Percentiles rank a stretch among this genome's conserved stretches.
Evolutionary conservation across 2,797 vertebrate species (phyloP).

Genomic region (Glossophaga mutica): DNA sequence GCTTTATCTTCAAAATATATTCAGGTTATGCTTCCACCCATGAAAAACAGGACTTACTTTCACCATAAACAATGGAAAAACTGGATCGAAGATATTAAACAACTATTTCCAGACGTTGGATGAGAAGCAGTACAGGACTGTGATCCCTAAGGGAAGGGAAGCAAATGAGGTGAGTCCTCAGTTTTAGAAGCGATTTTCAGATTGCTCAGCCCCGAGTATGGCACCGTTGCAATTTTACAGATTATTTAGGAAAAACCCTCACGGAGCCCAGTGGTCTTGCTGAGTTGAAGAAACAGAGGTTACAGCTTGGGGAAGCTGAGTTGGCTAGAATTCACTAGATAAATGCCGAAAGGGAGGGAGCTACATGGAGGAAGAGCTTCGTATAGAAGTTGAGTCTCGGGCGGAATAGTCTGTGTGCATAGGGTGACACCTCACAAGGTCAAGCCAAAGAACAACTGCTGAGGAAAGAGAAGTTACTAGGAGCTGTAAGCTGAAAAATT

Average conservation of each 20-base stretch:
- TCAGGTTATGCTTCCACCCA: neutral
- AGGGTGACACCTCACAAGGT: neutral
- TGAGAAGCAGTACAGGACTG: neutral
- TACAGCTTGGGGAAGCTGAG: neutral
- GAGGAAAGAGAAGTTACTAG: neutral
- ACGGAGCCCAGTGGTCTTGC: neutral
- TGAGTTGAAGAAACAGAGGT: neutral
- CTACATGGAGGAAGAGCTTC: neutral
- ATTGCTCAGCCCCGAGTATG: neutral
- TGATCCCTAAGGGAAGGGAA: neutral
- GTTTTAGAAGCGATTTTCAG: neutral
- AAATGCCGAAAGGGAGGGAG: neutral
- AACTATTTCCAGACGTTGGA: neutral
- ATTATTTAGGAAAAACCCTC: neutral
- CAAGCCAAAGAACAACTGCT: neutral
- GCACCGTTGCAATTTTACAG: neutral
- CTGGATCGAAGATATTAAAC: neutral
- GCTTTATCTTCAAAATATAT: slow-evolving; percentile 12
- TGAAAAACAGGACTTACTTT: neutral
- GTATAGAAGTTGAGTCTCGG: neutral
- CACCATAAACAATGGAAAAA: neutral
- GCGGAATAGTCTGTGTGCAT: neutral
- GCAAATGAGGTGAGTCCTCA: neutral
- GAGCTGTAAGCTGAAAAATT: neutral
- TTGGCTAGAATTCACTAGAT: neutral